A percentile compares a stretch with the other conserved stretches of the same genome.
Conservation (phyloP, 1,140 invertebrate genomes). For the Uloborus diversus region DNA sequence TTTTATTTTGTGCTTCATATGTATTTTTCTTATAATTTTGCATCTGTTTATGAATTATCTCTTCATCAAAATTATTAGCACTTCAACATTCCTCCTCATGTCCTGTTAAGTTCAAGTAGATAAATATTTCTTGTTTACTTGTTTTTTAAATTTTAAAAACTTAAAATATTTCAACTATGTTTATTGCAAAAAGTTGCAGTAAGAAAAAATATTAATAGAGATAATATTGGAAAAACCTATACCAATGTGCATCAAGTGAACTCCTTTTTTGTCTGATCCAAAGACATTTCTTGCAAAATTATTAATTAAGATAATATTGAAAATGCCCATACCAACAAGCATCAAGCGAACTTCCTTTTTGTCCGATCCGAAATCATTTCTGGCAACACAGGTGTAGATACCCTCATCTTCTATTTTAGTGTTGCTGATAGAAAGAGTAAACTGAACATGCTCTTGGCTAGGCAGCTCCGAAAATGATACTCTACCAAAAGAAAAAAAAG, state of each 20-base stretch:
- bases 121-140: no score
- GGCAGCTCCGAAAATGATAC: conserved; percentile 21
- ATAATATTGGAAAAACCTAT: background rate
- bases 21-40: no score
- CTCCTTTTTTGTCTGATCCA: conserved; percentile 51
- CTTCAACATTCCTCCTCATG: no score
- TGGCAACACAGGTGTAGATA: conserved; percentile 52
- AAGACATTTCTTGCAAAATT: conserved; percentile 51
- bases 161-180: no score
- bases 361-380: conserved; percentile 53
- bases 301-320: no score
- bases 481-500: conserved; percentile 14
- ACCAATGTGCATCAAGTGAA: conserved; percentile 46
- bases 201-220: no score
- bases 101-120: no score
- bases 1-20: no score
- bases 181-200: no score
- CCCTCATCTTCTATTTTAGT: conserved; percentile 36
- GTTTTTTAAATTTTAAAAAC: no score
- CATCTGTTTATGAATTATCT: no score
- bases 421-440: conserved; percentile 24
- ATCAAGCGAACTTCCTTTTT: conserved; percentile 44
- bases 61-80: no score
- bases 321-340: conserved; percentile 35
- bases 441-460: conserved; percentile 5